Evolutionary conservation across 1,140 invertebrate genomes (phyloP), one percentile per base, ranked within the genome.

Genomic region (Panagrolaimus sp.): DNA sequence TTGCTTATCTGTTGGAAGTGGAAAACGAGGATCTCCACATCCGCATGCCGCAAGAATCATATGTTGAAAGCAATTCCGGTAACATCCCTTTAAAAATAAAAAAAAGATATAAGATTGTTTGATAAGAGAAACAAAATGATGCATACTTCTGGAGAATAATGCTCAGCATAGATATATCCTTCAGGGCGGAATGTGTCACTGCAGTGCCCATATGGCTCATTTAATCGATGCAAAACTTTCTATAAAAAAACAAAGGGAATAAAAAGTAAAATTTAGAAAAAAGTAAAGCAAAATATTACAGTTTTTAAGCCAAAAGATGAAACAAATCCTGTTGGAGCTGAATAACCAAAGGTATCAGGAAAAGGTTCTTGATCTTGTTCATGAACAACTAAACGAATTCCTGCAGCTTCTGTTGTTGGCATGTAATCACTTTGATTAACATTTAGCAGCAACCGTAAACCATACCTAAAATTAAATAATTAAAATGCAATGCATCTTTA

Each of bases 401-500:
- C 80, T 12, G 82, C 80, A 43, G 82, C 80, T 73, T 82, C 80
- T n/a, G 82, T 82, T n/a, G 79, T 83, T 24, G 82, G 82, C 71
- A 82, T 70, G 48, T 82, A 82, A 69, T 83, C 80, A 55, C 70
- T 75, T 68, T 83, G 82, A 65, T 82, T 78, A 12, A 82, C 80
- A 68, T 83, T 81, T 15, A 82, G 45, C 43, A 83, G 62, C n/a
- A 82, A 68, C 14, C 80, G 74, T 44, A 82, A 71, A 48, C 78
- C 78, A n/a, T n/a, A n/a, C n/a, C n/a, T n/a, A n/a, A n/a, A n/a
- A n/a, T n/a, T n/a, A n/a, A n/a, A n/a, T n/a, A n/a, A n/a, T n/a
- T n/a, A n/a, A n/a, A n/a, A n/a, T n/a, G n/a, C n/a, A n/a, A n/a
- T n/a, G n/a, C n/a, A n/a, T n/a, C n/a, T n/a, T n/a, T n/a, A n/a